Conservation (phyloP, 2,888 invertebrate species). For the Hirtodrosophila histrioides region DNA sequence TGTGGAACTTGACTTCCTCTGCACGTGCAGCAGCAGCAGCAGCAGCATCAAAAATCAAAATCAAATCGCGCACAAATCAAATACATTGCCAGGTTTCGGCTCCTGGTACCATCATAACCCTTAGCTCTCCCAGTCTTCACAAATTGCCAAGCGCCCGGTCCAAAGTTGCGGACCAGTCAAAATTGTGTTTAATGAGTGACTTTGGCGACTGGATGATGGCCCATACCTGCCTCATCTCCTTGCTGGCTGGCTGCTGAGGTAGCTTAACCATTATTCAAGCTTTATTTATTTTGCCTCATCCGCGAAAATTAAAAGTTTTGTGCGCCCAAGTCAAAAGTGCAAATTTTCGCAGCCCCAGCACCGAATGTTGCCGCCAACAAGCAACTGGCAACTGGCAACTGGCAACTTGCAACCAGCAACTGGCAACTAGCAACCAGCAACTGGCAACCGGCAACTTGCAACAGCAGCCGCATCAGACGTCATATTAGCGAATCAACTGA, state of each 20-base stretch:
- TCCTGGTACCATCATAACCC: neutral
- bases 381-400: too few species aligned
- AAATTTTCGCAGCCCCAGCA: conserved; percentile 74
- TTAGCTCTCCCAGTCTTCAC: conserved; percentile 13
- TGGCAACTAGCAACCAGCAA: conserved; percentile 7
- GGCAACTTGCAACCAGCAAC: conserved; percentile 3
- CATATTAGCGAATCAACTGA: conserved; percentile 80
- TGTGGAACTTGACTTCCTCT: conserved; percentile 27
- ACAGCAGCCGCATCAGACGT: conserved; percentile 73
- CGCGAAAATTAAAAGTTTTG: conserved; percentile 70
- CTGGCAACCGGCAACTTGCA: conserved; percentile 16
- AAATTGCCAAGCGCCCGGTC: conserved; percentile 36
- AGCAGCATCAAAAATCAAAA: conserved; percentile 47
- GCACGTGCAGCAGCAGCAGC: conserved; percentile 43
- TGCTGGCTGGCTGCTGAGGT: conserved; percentile 57
- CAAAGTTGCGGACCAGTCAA: conserved; percentile 44
- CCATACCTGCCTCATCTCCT: conserved; percentile 2
- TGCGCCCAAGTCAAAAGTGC: conserved; percentile 69
- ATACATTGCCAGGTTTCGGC: conserved; percentile 36
- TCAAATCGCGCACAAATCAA: conserved; percentile 75
- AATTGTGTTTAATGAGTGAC: conserved; percentile 80
- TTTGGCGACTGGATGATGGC: conserved; percentile 55
- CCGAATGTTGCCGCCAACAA: conserved; percentile 14
- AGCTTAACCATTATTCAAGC: conserved; percentile 79
- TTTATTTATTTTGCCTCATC: conserved; percentile 71